Conservation (phyloP, 2,797 vertebrate genomes). For the Petrocephalus sullivani region DNA sequence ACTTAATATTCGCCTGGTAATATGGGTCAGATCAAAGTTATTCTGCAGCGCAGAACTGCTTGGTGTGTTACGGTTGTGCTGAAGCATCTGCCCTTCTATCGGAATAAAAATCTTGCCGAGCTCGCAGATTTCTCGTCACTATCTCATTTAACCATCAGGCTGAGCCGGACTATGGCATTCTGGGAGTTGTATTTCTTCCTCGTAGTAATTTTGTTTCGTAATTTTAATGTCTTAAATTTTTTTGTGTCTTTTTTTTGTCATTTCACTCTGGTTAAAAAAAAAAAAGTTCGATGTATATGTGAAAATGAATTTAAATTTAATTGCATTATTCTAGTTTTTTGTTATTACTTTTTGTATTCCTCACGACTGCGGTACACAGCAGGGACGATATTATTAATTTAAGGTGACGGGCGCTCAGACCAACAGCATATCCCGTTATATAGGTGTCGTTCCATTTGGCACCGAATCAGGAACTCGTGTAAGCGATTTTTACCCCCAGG, state of each 20-base stretch:
- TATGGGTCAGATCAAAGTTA: background rate
- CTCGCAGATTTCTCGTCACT: background rate
- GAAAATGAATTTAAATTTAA: background rate
- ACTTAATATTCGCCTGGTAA: background rate
- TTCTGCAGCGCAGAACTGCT: background rate
- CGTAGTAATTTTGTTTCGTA: background rate
- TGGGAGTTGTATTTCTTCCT: constrained; percentile 5
- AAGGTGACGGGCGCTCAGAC: background rate
- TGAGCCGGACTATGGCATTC: background rate
- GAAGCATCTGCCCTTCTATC: background rate
- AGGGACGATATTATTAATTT: background rate
- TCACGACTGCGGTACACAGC: background rate
- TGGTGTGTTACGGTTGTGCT: background rate
- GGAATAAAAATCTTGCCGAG: background rate
- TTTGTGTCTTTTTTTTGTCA: background rate
- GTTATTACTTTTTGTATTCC: background rate
- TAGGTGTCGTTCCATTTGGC: background rate
- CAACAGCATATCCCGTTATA: background rate
- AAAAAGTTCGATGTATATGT: background rate
- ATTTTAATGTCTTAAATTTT: background rate
- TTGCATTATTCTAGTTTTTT: background rate
- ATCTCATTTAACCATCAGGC: background rate
- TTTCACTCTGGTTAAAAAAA: background rate
- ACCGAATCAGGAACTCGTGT: background rate
- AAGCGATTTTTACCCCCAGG: background rate